phyloP scores from a whole-genome alignment of 2,113 vertebrate species.

The Planiliza haematocheilus region DNA sequence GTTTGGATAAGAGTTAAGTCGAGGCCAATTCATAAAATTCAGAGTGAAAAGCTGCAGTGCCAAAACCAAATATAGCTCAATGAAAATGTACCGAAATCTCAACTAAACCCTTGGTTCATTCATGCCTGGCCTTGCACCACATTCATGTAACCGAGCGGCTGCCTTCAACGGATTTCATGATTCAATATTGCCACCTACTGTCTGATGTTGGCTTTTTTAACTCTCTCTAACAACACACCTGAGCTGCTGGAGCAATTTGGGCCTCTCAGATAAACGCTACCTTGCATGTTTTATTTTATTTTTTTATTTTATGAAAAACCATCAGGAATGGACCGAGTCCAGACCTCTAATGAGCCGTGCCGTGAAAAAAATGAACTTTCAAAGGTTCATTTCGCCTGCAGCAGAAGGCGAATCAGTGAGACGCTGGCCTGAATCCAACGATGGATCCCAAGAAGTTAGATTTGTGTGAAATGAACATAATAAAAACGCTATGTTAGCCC shows the following conservation, averaged over 20 bases:
- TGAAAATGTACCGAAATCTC: not conserved
- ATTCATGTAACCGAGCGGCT: slow-evolving; percentile 15
- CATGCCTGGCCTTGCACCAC: slow-evolving; percentile 23
- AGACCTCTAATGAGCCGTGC: not conserved
- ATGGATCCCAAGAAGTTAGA: too few relatives aligned
- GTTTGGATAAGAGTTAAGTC: not conserved
- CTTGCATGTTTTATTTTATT: too few relatives aligned
- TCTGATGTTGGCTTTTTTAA: not conserved
- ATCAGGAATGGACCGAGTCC: not conserved
- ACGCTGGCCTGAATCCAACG: too few relatives aligned
- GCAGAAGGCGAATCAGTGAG: not conserved
- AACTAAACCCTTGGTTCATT: slow-evolving; percentile 40
- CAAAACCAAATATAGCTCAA: not conserved
- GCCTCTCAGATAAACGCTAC: too few relatives aligned
- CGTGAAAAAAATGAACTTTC: not conserved
- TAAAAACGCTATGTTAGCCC: too few relatives aligned
- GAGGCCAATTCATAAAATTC: not conserved
- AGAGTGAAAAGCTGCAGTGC: too few relatives aligned
- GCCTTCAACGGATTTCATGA: slow-evolving; percentile 1
- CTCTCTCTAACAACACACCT: not conserved
- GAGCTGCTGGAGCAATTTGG: not conserved
- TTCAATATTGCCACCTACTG: slow-evolving; percentile 59
- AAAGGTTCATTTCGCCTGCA: not conserved
- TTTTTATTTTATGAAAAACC: too few relatives aligned
- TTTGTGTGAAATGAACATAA: too few relatives aligned